Conservation (phyloP, 1,140 invertebrate species). For the Bombus waltoni region DNA sequence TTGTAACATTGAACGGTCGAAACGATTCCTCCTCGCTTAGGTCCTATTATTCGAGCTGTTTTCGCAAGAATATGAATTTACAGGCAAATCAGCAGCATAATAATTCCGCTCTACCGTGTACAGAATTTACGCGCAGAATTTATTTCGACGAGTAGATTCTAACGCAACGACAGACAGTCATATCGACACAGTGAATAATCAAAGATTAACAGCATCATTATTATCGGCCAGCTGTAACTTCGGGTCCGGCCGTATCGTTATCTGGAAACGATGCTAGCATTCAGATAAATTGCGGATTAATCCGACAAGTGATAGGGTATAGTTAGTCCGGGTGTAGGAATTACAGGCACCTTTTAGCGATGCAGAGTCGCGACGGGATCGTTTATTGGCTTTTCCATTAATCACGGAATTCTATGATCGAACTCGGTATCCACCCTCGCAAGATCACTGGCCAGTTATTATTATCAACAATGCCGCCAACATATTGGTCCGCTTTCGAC, state of each 20-base stretch:
- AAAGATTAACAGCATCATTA: conserved; percentile 11
- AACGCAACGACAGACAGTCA: neutral
- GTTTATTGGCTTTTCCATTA: conserved; percentile 50
- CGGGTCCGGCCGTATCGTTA: neutral
- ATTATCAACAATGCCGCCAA: conserved; percentile 32
- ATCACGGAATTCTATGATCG: conserved; percentile 42
- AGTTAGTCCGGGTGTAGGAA: conserved; percentile 25
- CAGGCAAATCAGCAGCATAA: too few relatives aligned
- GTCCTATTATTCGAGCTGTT: too few relatives aligned
- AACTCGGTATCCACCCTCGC: neutral
- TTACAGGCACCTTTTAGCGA: conserved; percentile 35
- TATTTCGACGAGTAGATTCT: neutral
- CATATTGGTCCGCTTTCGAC: neutral
- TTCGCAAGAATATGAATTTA: too few relatives aligned
- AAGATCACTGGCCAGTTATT: conserved; percentile 28
- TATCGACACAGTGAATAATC: neutral
- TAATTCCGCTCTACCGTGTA: neutral
- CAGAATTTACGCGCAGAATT: neutral
- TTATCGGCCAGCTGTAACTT: neutral
- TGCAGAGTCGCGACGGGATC: conserved; percentile 21
- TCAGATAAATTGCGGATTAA: conserved; percentile 40
- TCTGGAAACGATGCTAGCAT: conserved; percentile 3
- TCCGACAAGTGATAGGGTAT: conserved; percentile 30
- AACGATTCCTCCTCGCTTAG: too few relatives aligned
- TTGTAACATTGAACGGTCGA: too few relatives aligned